Evolutionary conservation across 2,888 invertebrate species (phyloP).

Genomic region (Phorcus lineatus): DNA sequence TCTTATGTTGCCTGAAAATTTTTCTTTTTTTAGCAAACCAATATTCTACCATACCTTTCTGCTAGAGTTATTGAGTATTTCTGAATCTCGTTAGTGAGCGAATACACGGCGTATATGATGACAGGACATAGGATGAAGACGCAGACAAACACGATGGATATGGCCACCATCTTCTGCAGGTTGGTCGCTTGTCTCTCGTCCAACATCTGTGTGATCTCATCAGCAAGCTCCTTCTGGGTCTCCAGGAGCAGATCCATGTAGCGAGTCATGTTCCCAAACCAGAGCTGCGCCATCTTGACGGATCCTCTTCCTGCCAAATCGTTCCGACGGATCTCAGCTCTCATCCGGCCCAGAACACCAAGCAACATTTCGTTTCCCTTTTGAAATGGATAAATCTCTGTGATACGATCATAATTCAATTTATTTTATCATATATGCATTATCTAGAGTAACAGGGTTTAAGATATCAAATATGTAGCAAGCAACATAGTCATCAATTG

Average conservation of each 20-base stretch:
- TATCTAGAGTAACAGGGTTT: too few species aligned
- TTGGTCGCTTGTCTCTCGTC: constrained; percentile 48
- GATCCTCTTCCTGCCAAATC: constrained; percentile 50
- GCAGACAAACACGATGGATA: constrained; percentile 57
- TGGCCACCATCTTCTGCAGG: constrained; percentile 54
- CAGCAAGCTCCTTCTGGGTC: constrained; percentile 36
- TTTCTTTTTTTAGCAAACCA: background rate
- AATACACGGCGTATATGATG: constrained; percentile 62
- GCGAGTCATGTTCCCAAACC: constrained; percentile 65
- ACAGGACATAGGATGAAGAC: constrained; percentile 59
- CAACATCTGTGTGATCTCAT: constrained; percentile 40
- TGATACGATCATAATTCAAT: too few species aligned
- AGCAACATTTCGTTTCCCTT: constrained; percentile 39
- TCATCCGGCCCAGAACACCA: constrained; percentile 41
- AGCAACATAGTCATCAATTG: too few species aligned
- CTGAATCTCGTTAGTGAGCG: constrained; percentile 64
- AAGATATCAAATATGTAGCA: too few species aligned
- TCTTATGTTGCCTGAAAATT: too few species aligned
- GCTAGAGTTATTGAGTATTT: constrained; percentile 65
- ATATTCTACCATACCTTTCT: constrained; percentile 54
- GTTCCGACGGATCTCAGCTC: constrained; percentile 55
- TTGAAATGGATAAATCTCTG: background rate
- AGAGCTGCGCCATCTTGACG: constrained; percentile 53
- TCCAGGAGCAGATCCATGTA: constrained; percentile 44
- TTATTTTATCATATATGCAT: too few species aligned